These are phyloP conservation scores for Hypotaenidia philippensis DNA, from an alignment of 2,797 vertebrate genomes.

Conservation along the genomic window DNA sequence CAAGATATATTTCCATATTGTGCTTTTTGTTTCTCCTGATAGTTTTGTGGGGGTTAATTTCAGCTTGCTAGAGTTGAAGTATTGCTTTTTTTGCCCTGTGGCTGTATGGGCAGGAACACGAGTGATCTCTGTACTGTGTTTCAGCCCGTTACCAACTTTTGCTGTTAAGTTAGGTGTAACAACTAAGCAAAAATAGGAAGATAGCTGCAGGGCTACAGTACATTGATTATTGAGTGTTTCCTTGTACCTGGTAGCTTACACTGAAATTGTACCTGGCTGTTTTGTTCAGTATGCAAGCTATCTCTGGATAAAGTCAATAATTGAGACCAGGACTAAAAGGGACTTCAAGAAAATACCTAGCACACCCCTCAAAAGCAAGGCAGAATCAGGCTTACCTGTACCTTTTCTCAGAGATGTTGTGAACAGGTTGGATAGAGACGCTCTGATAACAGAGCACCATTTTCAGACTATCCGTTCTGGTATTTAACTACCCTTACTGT, in stretches of 20 bases:
- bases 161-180: not conserved
- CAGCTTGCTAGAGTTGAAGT: not conserved
- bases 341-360: not conserved
- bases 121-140: not conserved
- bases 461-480: not conserved
- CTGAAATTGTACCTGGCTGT: not conserved
- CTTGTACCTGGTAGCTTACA: not conserved
- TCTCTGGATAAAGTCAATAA: not conserved
- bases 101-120: not conserved
- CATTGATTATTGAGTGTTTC: not conserved
- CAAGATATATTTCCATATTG: not conserved
- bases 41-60: not conserved
- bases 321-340: not conserved
- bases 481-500: not conserved
- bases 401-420: not conserved
- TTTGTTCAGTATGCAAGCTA: not conserved
- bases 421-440: not conserved
- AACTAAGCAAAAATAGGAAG: not conserved
- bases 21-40: conserved; percentile 1
- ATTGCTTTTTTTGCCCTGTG: not conserved
- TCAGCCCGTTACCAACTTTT: not conserved
- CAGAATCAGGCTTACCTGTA: not conserved
- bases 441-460: not conserved
- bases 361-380: not conserved
- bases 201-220: not conserved